A percentile compares a stretch with the other conserved stretches of the same genome.
Evolutionary conservation across 2,797 vertebrate species (phyloP).

Genomic region (Podarcis siculus): DNA sequence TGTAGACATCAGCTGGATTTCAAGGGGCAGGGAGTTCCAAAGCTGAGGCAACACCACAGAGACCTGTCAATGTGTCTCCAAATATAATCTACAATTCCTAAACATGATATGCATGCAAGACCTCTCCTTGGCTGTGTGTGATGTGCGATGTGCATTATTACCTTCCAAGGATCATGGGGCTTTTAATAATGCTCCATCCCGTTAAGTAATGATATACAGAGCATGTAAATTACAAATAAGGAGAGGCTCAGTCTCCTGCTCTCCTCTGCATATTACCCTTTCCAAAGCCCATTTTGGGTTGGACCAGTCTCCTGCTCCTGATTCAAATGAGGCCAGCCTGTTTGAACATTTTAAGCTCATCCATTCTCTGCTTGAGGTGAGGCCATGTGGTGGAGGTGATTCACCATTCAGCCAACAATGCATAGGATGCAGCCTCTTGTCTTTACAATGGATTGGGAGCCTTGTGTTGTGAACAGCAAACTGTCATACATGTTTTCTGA

Average conservation of each 20-base stretch:
- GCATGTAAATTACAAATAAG: no score
- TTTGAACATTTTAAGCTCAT: neutral
- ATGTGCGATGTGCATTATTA: neutral
- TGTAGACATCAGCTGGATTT: no score
- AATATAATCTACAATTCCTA: no score
- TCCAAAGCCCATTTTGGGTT: no score
- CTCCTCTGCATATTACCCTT: no score
- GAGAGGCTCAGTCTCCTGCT: no score
- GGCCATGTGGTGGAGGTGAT: neutral
- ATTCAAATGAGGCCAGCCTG: no score
- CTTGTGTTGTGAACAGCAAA: neutral
- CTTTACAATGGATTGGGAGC: neutral
- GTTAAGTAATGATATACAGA: neutral
- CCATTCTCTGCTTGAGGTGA: neutral
- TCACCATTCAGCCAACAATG: neutral
- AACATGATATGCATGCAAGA: no score
- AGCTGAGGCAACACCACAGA: no score
- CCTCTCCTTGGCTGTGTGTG: neutral
- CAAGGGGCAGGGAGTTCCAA: no score
- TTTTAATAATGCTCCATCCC: neutral
- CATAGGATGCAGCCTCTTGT: neutral
- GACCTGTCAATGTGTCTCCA: no score
- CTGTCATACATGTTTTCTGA: neutral
- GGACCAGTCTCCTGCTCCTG: no score
- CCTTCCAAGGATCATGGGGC: neutral